These are phyloP conservation scores for Cinclus cinclus DNA, from an alignment of 2,113 vertebrate genomes.

Conservation along the genomic window DNA sequence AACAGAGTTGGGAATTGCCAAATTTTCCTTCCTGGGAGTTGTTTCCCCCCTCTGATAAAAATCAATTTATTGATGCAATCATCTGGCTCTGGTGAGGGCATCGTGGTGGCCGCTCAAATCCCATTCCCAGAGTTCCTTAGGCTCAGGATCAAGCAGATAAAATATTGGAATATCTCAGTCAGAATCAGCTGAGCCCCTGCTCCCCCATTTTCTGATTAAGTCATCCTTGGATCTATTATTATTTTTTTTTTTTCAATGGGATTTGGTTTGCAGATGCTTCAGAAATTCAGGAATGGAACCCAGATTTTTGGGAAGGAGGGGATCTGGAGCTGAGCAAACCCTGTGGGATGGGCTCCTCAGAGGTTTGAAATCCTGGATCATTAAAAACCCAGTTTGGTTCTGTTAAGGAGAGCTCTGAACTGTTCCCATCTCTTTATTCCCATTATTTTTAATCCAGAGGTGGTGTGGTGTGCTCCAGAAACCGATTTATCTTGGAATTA, in stretches of 20 bases:
- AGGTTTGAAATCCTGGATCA: background rate
- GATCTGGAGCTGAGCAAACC: background rate
- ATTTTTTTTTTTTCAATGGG: background rate
- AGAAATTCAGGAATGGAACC: background rate
- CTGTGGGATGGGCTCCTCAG: background rate
- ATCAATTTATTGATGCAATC: background rate
- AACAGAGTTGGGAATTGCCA: background rate
- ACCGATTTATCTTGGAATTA: background rate
- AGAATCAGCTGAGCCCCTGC: background rate
- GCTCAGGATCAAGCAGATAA: accelerated
- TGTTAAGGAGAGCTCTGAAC: background rate
- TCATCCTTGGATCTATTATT: background rate
- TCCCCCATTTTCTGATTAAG: background rate
- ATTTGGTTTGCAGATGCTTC: background rate
- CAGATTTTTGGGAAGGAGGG: background rate
- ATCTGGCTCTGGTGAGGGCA: background rate
- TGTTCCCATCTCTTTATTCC: background rate
- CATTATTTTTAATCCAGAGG: background rate
- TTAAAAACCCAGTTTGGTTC: background rate
- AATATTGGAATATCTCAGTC: background rate
- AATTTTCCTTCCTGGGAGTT: background rate
- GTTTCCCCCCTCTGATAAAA: background rate
- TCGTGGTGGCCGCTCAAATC: background rate
- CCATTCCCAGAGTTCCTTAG: background rate
- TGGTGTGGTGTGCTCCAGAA: background rate